phyloP scores from a whole-genome alignment of 2,113 vertebrate species.

The Fregata magnificens region DNA sequence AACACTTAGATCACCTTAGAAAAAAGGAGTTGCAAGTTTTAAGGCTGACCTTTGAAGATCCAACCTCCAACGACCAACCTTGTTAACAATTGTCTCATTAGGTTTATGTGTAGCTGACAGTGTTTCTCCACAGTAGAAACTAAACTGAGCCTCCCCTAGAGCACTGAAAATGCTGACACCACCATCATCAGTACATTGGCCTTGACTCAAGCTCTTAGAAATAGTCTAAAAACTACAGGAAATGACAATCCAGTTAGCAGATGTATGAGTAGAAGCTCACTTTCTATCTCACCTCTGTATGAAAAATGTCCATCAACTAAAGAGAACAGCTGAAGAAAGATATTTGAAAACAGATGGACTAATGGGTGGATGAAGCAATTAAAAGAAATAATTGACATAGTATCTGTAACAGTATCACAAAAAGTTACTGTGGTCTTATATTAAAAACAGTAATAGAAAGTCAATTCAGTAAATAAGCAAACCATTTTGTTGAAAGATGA shows the following conservation, averaged over 20 bases:
- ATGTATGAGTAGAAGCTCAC: rapidly evolving
- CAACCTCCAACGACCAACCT: neutral
- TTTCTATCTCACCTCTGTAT: neutral
- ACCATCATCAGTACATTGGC: neutral
- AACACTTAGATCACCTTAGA: neutral
- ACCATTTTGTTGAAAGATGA: neutral
- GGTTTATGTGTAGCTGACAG: neutral
- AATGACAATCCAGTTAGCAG: neutral
- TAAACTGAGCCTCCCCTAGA: neutral
- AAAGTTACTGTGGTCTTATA: neutral
- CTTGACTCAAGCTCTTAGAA: neutral
- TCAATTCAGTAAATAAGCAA: neutral
- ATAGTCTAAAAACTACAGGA: neutral
- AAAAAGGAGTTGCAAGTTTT: neutral
- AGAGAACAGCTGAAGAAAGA: neutral
- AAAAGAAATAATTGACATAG: neutral
- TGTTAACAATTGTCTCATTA: neutral
- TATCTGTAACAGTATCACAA: neutral
- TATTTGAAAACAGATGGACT: neutral
- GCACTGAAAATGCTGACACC: neutral
- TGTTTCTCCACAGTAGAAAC: neutral
- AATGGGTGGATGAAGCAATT: neutral
- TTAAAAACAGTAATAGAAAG: neutral
- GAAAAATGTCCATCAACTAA: neutral
- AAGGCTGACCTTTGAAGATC: neutral